Conservation (phyloP, 2,888 invertebrate species). For the Gymnoscelis rufifasciata region DNA sequence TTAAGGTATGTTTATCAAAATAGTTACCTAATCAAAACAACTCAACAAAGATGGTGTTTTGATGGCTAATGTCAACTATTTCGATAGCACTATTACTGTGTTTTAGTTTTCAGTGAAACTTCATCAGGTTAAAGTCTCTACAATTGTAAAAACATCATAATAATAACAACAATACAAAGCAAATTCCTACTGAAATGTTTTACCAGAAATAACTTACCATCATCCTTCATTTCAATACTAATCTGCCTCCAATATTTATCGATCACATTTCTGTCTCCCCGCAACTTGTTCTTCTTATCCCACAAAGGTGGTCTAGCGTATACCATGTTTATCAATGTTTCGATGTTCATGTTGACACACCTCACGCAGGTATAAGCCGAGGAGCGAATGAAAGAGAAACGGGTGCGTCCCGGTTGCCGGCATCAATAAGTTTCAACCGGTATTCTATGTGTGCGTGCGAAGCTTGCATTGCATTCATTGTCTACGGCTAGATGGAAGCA, state of each 20-base stretch:
- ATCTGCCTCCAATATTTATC: constrained; percentile 20
- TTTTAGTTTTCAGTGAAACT: too few relatives aligned
- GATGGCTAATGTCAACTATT: background rate
- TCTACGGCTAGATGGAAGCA: too few relatives aligned
- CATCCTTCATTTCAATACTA: constrained; percentile 20
- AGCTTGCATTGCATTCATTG: background rate
- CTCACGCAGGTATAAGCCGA: constrained; percentile 11
- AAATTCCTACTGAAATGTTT: too few relatives aligned
- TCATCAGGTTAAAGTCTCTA: too few relatives aligned
- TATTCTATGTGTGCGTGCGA: constrained; percentile 18
- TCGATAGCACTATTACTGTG: background rate
- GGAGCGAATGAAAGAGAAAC: constrained; percentile 12
- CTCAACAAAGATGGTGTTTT: background rate
- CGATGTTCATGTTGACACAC: constrained; percentile 15
- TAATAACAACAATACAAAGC: too few relatives aligned
- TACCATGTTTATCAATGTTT: constrained; percentile 16
- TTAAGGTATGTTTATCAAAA: background rate
- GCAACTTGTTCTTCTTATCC: constrained; percentile 15
- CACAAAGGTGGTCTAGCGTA: constrained; percentile 15
- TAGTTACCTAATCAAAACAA: background rate
- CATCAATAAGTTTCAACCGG: constrained; percentile 17
- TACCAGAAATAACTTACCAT: constrained; percentile 8
- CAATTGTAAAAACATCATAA: too few relatives aligned
- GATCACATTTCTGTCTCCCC: constrained; percentile 15
- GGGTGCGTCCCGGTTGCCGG: constrained; percentile 16